Base-by-base conservation (phyloP, 2,797 vertebrate genomes). In the Sus cebifrons region DNA sequence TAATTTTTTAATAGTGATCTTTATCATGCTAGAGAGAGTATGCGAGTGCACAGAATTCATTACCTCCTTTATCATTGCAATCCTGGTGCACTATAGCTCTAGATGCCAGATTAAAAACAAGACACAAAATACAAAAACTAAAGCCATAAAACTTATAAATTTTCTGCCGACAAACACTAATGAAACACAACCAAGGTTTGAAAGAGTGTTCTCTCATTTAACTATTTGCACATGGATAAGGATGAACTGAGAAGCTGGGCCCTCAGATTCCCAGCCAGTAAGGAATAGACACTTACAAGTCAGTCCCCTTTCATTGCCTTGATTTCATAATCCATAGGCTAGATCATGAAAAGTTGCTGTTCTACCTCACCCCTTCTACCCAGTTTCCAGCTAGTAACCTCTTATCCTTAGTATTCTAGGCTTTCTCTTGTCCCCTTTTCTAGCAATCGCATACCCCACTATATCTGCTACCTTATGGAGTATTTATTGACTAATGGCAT, bases 291-390 rank as follows among this genome's bases (percentile, higher is more conserved):
- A 74, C 13, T 40, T 16, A 32, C 6, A 11, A 54, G 21, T 2
- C 25, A 12, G 32, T 36, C 29, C 11, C 3, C 29, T 0, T 0
- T 0, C 20, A 20, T 3, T 65, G 17, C 20, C 14, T 40, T 32
- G 23, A 49, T 81, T 54, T 81, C 49, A 3, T 74, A 44, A 71
- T 56, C 17, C 36, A 67, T 6, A 89, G 44, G 44, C 44, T 36
- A 49, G 44, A 49, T 49, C 9, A 49, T 49, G 44, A 49, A 49
- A 49, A 49, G 44, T 10, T 49, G 44, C 44, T 88, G 4, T 36
- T 25, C 2, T 25, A 18, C 0, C 20, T 40, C 11, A 13, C 13
- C 8, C 13, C 1, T 21, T n/a, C n/a, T 12, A 0, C 27, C 12
- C 52, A 67, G 3, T 58, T 82, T 90, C 21, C 18, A 32, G 20